Evolutionary conservation across 1,140 invertebrate genomes (phyloP).

Genomic region (Drosophila pallidifrons): DNA sequence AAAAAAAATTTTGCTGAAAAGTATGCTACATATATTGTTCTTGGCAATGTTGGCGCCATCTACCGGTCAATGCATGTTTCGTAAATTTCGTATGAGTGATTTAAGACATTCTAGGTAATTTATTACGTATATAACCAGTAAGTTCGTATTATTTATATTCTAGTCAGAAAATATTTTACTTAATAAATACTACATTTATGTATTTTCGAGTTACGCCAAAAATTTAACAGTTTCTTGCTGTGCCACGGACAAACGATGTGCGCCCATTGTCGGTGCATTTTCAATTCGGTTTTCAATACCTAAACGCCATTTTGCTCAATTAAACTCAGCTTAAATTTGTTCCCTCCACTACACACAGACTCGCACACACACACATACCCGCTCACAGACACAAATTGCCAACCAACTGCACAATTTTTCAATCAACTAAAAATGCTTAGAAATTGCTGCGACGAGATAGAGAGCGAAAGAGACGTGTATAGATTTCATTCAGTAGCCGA

Average conservation of each 20-base stretch:
- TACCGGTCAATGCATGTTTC: no score
- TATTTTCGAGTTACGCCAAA: neutral
- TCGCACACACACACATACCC: neutral
- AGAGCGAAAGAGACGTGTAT: conserved; percentile 38
- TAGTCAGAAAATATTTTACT: no score
- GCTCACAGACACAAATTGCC: conserved; percentile 55
- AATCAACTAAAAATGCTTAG: conserved; percentile 83
- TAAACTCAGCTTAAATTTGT: conserved; percentile 74
- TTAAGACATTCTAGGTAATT: no score
- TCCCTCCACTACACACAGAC: conserved; percentile 1
- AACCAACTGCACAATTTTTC: conserved; percentile 81
- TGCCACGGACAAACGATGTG: neutral
- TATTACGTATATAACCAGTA: no score
- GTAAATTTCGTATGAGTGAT: no score
- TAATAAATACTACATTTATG: neutral
- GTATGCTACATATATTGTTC: no score
- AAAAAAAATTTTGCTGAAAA: no score
- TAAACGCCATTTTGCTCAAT: conserved; percentile 61
- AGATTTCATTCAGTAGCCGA: conserved; percentile 61
- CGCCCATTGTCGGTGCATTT: conserved; percentile 57
- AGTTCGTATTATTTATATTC: no score
- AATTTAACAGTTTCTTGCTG: neutral
- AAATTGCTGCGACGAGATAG: conserved; percentile 47
- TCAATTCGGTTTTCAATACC: conserved; percentile 38
- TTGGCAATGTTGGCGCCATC: no score